Evolutionary conservation across 1,140 invertebrate species (phyloP), one percentile per base, ranked within the genome.

Genomic region (Aricia agestis): DNA sequence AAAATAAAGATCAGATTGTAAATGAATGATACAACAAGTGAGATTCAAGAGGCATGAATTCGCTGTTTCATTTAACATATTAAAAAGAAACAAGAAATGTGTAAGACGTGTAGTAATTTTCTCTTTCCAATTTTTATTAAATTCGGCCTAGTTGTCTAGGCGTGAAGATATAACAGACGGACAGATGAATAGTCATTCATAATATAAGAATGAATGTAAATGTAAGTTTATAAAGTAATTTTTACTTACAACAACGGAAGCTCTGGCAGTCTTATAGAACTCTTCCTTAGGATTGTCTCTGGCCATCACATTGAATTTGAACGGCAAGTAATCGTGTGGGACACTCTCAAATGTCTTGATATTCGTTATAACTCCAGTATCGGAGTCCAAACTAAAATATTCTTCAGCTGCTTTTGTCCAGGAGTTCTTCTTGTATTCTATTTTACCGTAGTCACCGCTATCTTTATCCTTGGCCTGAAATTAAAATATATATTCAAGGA

Each of bases 391-490:
- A 9, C 87, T 89, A 74, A 98, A 97, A 79, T 95, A 96, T 69
- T 94, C 94, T 5, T 93, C 93, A 1, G 93, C 93, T n/a, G 85
- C 87, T 72, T 93, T 93, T 0, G 93, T 93, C 78, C 93, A 93
- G 0, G 92, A 92, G 6, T 94, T 86, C 73, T 96, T 93, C 25
- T 93, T 93, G 79, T 96, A 98, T 67, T 95, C 93, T 1, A 98
- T 90, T 78, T 94, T 94, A 0, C 96, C 96, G 81, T 94, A 96
- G 72, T 95, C 94, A 6, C 96, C 96, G 71, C 95, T 96, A 76
- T 98, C 97, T 71, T 93, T 94, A 84, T 98, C 97, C 73, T 95
- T 94, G 3, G 97, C 97, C 91, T 96, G 79, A 74, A 78, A 81
- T 61, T 25, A 25, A 72, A 36, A 36, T 36, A 36, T 25, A 2